These are phyloP conservation scores for Fragum fragum DNA, from an alignment of 2,888 invertebrate genomes.

Conservation along the genomic window DNA sequence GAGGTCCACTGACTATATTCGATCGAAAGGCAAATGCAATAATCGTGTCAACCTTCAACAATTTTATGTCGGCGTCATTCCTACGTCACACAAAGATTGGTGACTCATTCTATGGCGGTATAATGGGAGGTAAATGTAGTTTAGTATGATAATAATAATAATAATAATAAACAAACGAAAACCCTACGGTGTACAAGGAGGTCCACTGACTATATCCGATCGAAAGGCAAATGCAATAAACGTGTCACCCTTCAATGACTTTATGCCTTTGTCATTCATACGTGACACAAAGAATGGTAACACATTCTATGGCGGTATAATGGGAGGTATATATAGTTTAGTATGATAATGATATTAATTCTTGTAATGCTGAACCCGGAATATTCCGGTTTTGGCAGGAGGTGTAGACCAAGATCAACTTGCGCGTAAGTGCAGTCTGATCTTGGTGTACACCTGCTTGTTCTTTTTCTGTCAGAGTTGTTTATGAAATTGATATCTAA, in stretches of 20 bases:
- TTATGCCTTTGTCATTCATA: slow-evolving; percentile 71
- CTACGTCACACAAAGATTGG: slow-evolving; percentile 52
- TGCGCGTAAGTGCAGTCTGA: too few relatives aligned
- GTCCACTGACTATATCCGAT: slow-evolving; percentile 71
- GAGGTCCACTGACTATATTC: slow-evolving; percentile 70
- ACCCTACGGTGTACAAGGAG: slow-evolving; percentile 68
- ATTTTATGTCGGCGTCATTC: slow-evolving; percentile 73
- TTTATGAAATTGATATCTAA: too few relatives aligned
- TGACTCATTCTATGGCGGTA: slow-evolving; percentile 70
- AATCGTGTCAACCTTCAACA: slow-evolving; percentile 64
- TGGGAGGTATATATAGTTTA: slow-evolving; percentile 68
- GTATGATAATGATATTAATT: too few relatives aligned
- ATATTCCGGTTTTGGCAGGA: too few relatives aligned
- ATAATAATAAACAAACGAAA: too few relatives aligned
- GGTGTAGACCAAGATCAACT: too few relatives aligned
- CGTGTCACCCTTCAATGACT: slow-evolving; percentile 66
- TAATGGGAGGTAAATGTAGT: slow-evolving; percentile 71
- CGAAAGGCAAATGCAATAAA: slow-evolving; percentile 56
- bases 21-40: slow-evolving; percentile 62
- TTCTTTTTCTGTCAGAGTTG: too few relatives aligned
- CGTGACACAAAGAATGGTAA: slow-evolving; percentile 53
- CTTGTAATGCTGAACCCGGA: too few relatives aligned
- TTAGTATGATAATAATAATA: too few relatives aligned
- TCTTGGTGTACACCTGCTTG: too few relatives aligned
- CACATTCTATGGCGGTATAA: slow-evolving; percentile 72